These are phyloP conservation scores for Pseudococcus viburni DNA, from an alignment of 2,888 invertebrate genomes.

Conservation along the genomic window DNA sequence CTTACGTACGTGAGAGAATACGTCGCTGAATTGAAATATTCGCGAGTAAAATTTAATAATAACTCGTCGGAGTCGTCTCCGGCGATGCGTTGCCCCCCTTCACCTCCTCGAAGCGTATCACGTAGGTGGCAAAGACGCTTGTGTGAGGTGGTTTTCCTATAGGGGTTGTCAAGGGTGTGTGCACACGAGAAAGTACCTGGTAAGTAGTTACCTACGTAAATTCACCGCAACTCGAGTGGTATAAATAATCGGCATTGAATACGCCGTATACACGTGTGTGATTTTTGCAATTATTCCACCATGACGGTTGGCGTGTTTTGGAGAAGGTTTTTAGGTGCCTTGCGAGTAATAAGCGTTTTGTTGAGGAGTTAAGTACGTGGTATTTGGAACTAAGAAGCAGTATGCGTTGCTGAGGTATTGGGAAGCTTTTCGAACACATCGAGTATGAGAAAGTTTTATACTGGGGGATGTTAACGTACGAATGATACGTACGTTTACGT, in stretches of 20 bases:
- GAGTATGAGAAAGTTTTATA: no score
- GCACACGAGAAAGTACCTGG: not conserved
- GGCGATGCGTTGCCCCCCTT: not conserved
- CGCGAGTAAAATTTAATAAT: constrained; percentile 19
- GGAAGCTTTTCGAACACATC: no score
- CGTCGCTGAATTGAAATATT: constrained; percentile 15
- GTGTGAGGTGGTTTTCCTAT: not conserved
- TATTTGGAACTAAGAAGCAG: no score
- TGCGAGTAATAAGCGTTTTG: no score
- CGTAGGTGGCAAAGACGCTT: no score
- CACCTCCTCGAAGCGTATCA: no score
- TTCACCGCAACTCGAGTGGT: no score
- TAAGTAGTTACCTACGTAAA: no score
- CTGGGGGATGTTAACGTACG: not conserved
- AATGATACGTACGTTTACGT: not conserved
- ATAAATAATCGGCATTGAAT: constrained; percentile 5
- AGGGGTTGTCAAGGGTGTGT: not conserved
- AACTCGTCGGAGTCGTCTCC: not conserved
- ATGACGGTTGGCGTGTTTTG: not conserved
- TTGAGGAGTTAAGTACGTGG: no score
- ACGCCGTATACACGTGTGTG: not conserved
- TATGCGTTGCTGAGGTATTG: no score
- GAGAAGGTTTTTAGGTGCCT: no score
- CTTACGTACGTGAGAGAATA: not conserved
- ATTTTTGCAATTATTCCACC: constrained; percentile 4